phyloP scores from a whole-genome alignment of 2,797 vertebrate genomes.

The Picus viridis region DNA sequence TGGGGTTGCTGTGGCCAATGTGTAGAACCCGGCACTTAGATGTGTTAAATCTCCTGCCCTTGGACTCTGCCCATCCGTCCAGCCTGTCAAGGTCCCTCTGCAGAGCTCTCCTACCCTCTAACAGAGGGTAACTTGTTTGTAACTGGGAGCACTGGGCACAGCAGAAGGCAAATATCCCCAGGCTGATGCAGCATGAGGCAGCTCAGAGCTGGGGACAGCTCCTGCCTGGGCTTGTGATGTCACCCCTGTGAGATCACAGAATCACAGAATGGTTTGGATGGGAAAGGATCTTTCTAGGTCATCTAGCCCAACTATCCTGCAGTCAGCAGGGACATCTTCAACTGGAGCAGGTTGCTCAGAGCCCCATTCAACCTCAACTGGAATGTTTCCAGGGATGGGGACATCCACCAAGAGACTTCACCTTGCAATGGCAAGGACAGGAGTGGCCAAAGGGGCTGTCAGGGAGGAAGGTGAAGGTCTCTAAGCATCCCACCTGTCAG shows the following conservation, averaged over 20 bases:
- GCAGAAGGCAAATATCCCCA: neutral
- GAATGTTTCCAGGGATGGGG: neutral
- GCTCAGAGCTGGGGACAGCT: neutral
- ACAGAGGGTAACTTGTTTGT: neutral
- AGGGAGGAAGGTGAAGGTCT: neutral
- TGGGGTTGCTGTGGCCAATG: no score
- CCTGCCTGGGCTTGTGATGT: neutral
- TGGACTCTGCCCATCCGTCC: no score
- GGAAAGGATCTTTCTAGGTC: neutral
- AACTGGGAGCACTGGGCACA: neutral
- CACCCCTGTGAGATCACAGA: neutral
- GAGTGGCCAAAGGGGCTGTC: neutral
- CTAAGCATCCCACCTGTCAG: slow-evolving; percentile 35
- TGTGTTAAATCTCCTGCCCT: no score
- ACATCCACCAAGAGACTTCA: neutral
- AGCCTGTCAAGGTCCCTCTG: no score
- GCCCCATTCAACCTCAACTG: neutral
- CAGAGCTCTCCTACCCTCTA: no score
- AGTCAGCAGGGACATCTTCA: neutral
- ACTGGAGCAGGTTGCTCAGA: neutral
- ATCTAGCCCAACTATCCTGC: neutral
- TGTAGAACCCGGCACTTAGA: no score
- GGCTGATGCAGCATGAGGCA: neutral
- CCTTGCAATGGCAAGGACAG: neutral
- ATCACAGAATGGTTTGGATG: neutral